phyloP scores from a whole-genome alignment of 2,888 invertebrate species.

The Polydrusus cervinus region DNA sequence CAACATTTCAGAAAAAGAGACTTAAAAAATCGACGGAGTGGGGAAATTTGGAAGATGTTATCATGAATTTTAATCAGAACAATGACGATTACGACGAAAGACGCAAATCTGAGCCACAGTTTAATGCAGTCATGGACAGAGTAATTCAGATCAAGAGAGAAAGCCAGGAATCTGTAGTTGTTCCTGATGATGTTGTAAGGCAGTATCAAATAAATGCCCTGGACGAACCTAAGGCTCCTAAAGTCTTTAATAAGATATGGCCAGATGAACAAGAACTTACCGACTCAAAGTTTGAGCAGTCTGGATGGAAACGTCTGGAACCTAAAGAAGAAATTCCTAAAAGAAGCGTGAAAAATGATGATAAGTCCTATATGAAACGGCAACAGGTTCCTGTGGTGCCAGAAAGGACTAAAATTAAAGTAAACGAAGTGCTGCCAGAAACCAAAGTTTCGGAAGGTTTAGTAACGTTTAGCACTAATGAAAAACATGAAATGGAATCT shows the following conservation, averaged over 20 bases:
- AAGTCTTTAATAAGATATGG: constrained; percentile 66
- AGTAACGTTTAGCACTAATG: constrained; percentile 30
- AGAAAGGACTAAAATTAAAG: constrained; percentile 47
- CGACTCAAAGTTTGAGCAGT: constrained; percentile 10
- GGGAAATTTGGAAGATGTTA: constrained; percentile 85
- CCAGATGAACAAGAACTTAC: constrained; percentile 57
- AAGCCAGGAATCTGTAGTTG: constrained; percentile 54
- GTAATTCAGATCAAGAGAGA: constrained; percentile 68
- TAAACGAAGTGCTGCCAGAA: constrained; percentile 36
- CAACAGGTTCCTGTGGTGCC: constrained; percentile 47
- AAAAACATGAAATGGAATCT: constrained; percentile 37
- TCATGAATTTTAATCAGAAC: constrained; percentile 73
- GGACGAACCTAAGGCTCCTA: constrained; percentile 39
- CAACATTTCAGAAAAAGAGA: constrained; percentile 79
- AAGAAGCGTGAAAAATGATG: constrained; percentile 22
- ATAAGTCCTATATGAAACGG: constrained; percentile 37
- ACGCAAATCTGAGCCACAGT: constrained; percentile 59
- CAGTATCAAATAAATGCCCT: constrained; percentile 42
- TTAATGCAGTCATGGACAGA: constrained; percentile 68
- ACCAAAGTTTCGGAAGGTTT: constrained; percentile 30
- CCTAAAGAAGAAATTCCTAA: constrained; percentile 25
- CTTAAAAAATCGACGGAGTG: constrained; percentile 85
- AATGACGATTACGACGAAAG: constrained; percentile 60
- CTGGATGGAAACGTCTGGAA: constrained; percentile 37
- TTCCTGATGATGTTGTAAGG: constrained; percentile 47